Base-by-base conservation (phyloP, 1,140 invertebrate genomes). In the Trissolcus basalis region DNA sequence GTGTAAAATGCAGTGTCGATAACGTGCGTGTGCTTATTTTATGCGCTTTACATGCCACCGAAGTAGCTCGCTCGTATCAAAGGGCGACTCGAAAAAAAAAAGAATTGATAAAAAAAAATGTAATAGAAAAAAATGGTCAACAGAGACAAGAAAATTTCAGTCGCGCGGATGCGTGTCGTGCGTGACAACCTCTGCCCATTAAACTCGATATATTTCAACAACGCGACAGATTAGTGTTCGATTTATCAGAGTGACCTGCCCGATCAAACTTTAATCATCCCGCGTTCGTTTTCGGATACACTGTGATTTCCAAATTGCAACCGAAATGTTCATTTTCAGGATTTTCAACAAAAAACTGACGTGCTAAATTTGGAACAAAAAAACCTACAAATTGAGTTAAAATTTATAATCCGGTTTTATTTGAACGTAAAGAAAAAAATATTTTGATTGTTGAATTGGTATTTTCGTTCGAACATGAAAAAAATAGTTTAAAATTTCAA, bases 141-240 rank as follows among this genome's bases (percentile, higher is more conserved):
- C n/a, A n/a, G n/a, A n/a, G 6, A 6, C 19, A 27, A 27, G 44
- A 47, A n/a, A 39, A 19, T 12, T 50, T 49, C 59, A 32, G 47
- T 69, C 41, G 50, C n/a, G n/a, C n/a, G n/a, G n/a, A 50, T 69
- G 64, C 58, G 58, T 60, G 48, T 60, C 54, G 56, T 56, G 60
- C 73, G 53, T 76, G 65, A 69, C 72, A 76, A 76, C 73, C 73
- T 60, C 73, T 67, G 73, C 48, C 73, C 41, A 76, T 65, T 76
- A 59, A 69, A 76, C 56, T 76, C 73, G 65, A 76, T 76, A 70
- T 47, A 67, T 76, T 77, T 68, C 67, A 77, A 77, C 74, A 60
- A 64, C 74, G 43, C 41, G 67, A 77, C 39, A 77, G 67, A 77
- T 77, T 77, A 77, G 61, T 68, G 50, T 56, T 67, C 74, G 61